Conservation (phyloP, 1,140 invertebrate genomes). For the Eubasilissa regina region DNA sequence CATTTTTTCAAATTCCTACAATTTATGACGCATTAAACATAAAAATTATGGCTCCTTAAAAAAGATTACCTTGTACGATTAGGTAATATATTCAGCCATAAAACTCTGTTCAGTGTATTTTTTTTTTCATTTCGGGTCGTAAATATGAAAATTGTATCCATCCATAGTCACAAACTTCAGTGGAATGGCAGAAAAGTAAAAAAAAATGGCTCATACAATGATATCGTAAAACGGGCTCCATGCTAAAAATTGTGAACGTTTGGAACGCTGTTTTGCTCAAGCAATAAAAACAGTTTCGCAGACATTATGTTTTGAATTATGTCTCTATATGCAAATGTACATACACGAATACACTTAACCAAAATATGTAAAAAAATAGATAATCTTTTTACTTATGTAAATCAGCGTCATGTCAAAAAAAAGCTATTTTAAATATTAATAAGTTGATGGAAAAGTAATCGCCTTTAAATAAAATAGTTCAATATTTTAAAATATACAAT, state of each 20-base stretch:
- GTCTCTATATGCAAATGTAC: too few relatives aligned
- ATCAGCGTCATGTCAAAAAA: too few relatives aligned
- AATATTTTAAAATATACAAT: too few relatives aligned
- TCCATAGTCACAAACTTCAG: conserved; percentile 34
- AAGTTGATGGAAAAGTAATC: too few relatives aligned
- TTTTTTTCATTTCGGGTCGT: conserved; percentile 48
- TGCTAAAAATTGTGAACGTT: background rate
- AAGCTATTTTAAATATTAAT: too few relatives aligned
- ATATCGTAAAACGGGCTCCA: background rate
- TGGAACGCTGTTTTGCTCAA: too few relatives aligned
- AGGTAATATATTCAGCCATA: conserved; percentile 50
- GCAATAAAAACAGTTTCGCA: too few relatives aligned
- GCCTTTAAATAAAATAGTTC: too few relatives aligned
- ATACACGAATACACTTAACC: too few relatives aligned
- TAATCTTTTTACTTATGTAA: too few relatives aligned
- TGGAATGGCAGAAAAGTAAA: conserved; percentile 13
- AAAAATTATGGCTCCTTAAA: conserved; percentile 37
- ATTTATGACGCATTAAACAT: conserved; percentile 42
- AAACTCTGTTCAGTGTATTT: conserved; percentile 49
- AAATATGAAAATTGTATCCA: conserved; percentile 54
- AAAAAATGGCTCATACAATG: background rate
- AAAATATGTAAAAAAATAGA: too few relatives aligned
- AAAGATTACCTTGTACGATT: conserved; percentile 47
- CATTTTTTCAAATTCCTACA: conserved; percentile 2
- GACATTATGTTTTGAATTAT: too few relatives aligned